These are phyloP conservation scores for Tenodera sinensis DNA, from an alignment of 2,888 invertebrate species.

Conservation along the genomic window DNA sequence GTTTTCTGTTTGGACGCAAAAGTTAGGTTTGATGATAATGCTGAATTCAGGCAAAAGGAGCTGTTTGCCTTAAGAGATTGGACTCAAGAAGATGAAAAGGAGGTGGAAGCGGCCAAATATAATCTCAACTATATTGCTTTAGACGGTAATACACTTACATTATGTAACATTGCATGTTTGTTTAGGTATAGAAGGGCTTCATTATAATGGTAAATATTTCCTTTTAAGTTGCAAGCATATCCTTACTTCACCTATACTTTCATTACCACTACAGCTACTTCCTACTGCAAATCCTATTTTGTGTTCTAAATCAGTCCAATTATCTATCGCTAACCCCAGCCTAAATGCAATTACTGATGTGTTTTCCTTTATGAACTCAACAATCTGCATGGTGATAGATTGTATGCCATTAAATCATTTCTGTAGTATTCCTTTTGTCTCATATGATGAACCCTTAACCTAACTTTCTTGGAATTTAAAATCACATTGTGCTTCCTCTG, in stretches of 20 bases:
- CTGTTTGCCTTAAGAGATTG: constrained; percentile 80
- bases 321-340: background rate
- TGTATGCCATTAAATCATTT: no score
- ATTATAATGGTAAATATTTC: background rate
- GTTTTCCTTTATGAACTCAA: no score
- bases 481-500: no score
- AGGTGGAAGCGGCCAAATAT: constrained; percentile 84
- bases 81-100: constrained; percentile 89
- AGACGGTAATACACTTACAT: constrained; percentile 60
- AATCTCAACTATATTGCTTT: constrained; percentile 93
- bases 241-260: background rate
- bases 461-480: no score
- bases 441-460: no score
- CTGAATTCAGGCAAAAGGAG: constrained; percentile 86
- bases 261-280: background rate
- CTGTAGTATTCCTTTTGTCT: no score
- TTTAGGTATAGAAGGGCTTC: background rate
- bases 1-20: constrained; percentile 94
- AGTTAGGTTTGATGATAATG: constrained; percentile 93
- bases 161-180: background rate
- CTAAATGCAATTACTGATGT: background rate
- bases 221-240: no score
- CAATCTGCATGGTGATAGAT: no score
- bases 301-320: background rate
- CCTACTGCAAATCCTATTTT: background rate